Evolutionary conservation across 2,888 invertebrate genomes (phyloP), one percentile per base, ranked within the genome.

Genomic region (Leptinotarsa juncta): DNA sequence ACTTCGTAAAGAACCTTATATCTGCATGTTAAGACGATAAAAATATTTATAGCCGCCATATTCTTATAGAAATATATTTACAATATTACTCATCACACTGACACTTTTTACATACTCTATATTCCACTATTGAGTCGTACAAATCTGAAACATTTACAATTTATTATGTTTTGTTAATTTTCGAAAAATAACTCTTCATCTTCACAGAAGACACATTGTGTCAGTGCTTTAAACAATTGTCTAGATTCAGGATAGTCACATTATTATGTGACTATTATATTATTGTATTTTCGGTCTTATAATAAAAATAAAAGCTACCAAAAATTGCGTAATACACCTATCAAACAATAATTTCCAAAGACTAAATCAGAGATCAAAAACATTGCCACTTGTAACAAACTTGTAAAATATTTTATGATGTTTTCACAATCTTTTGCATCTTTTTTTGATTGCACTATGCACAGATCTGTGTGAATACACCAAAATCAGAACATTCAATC

Each of bases 31-130:
- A 80, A 82, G 82, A 84, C 84, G 82, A 85, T 85, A 86, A 86
- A 86, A 85, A 84, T 85, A 85, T 85, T 84, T 83, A 82, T 85
- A 86, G 86, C 85, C 84, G 86, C 86, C 86, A 85, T 85, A 83
- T 84, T 84, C 83, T 77, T 72, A 80, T 84, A 85, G 83, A 85
- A 85, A 86, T 85, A 86, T 86, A 84, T 85, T 77, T 82, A 83
- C 83, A 82, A 82, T 83, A 79, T 83, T 83, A 81, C 75, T 83
- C 83, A 83, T 84, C 84, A 85, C 84, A 86, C 86, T 85, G 86
- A 86, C 86, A 86, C 85, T 81, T 83, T 70, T 76, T 70, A 49
- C 71, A 62, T 75, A 70, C 51, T 57, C 57, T 57, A 57, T 57
- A 78, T 73, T 65, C 75, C 76, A 75, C 67, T 70, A 26, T 70